These are phyloP conservation scores for Mycetomoellerius zeteki DNA, from an alignment of 1,140 invertebrate genomes.

Conservation along the genomic window DNA sequence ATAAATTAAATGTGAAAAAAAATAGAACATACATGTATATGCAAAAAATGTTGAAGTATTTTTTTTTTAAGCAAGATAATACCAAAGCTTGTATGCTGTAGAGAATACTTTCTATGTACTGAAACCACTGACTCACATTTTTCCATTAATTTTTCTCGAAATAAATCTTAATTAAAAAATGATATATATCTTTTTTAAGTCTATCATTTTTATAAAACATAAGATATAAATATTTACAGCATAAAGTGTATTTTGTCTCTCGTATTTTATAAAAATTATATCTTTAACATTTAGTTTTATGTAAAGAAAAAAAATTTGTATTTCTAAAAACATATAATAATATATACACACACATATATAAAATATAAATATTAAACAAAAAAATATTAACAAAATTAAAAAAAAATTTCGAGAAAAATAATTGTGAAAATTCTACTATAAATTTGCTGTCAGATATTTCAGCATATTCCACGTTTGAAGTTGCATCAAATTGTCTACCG, in stretches of 20 bases:
- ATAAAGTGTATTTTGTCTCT: not conserved
- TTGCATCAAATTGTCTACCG: too few species aligned
- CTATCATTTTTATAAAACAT: too few species aligned
- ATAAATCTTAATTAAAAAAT: conserved; percentile 12
- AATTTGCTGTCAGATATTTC: too few species aligned
- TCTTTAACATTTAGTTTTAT: not conserved
- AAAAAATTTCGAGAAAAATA: too few species aligned
- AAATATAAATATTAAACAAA: not conserved
- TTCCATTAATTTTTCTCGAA: not conserved
- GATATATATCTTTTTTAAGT: too few species aligned
- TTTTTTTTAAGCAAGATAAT: not conserved
- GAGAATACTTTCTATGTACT: not conserved
- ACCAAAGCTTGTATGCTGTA: not conserved
- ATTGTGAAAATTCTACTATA: too few species aligned
- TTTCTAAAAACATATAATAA: not conserved
- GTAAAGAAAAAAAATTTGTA: not conserved
- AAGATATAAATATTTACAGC: not conserved
- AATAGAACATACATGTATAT: too few species aligned
- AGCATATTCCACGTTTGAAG: not conserved
- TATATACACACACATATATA: too few species aligned
- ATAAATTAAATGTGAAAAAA: conserved; percentile 7
- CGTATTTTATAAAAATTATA: not conserved
- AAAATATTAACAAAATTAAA: too few species aligned
- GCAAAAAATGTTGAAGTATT: not conserved
- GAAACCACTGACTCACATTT: not conserved